phyloP scores from a whole-genome alignment of 2,113 vertebrate species.

The Arvicanthis niloticus region DNA sequence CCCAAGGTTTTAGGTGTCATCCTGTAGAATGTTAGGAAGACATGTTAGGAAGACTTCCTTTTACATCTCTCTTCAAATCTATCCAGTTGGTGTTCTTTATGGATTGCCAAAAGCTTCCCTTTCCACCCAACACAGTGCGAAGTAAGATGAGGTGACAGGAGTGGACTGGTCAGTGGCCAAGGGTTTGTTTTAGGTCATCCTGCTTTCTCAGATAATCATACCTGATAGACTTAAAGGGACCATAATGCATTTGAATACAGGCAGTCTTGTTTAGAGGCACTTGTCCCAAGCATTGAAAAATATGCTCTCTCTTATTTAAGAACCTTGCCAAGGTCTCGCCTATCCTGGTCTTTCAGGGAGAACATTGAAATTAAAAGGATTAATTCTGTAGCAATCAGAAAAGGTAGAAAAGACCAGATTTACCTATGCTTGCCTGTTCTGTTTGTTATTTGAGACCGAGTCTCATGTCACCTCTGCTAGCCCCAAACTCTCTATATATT shows the following conservation, averaged over 20 bases:
- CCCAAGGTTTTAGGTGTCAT: not conserved
- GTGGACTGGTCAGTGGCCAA: not conserved
- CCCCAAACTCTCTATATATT: not conserved
- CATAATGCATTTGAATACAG: not conserved
- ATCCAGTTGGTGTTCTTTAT: not conserved
- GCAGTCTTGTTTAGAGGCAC: not conserved
- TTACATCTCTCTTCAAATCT: not conserved
- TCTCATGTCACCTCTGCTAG: not conserved
- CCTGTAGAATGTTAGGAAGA: not conserved
- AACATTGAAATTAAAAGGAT: not conserved
- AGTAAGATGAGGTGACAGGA: not conserved
- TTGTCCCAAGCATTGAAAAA: not conserved
- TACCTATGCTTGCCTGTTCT: accelerated
- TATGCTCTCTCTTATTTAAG: not conserved
- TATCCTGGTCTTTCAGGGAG: not conserved
- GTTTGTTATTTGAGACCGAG: not conserved
- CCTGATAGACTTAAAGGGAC: not conserved
- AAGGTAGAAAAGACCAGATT: not conserved
- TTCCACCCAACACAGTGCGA: not conserved
- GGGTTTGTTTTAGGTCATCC: not conserved
- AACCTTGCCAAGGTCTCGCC: not conserved
- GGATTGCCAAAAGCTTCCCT: not conserved
- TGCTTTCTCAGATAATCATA: not conserved
- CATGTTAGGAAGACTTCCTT: not conserved
- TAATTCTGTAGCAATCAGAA: not conserved